Base-by-base conservation (phyloP, 2,888 invertebrate species). In the Creontiades dilutus region DNA sequence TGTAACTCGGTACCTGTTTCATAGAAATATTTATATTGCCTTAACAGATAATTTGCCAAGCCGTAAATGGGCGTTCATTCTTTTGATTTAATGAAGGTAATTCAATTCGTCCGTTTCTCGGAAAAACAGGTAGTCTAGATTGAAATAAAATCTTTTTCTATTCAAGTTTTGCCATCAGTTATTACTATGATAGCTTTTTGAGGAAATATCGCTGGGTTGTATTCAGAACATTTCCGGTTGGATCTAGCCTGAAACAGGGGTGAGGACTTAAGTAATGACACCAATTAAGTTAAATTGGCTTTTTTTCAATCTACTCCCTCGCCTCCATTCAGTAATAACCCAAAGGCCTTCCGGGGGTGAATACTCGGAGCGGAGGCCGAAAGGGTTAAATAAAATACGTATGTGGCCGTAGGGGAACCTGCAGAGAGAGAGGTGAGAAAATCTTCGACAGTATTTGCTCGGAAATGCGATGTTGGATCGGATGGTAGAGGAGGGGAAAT, bases 251-350 rank as follows among this genome's bases (percentile, higher is more conserved):
- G n/a, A n/a, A 14, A 16, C n/a, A n/a, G 57, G 19, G 19, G 19
- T n/a, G 37, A 57, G n/a, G 0, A n/a, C n/a, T n/a, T 16, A 52
- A 23, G 23, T 23, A 11, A 68, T 19, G 12, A 23, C 23, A 68
- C 68, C 68, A 68, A 68, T 68, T 68, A 68, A 68, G 68, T 68
- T 68, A 23, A 68, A 68, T 68, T 68, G 68, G 68, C 19, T 68
- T 68, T 68, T 68, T 68, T 27, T 68, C 19, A 23, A 68, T 68
- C 16, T 57, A 57, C 57, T 12, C 68, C 68, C 68, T 68, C 68
- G 68, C 9, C 23, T 23, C 68, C 23, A 68, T 68, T 68, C 68
- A 27, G 68, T 11, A 23, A 9, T 68, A 5, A 68, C 68, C 0
- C 23, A 37, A 23, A 19, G 23, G 68, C 68, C 68, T 68, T 23